Conservation (phyloP, 2,888 invertebrate species). For the Quadriops clusia region DNA sequence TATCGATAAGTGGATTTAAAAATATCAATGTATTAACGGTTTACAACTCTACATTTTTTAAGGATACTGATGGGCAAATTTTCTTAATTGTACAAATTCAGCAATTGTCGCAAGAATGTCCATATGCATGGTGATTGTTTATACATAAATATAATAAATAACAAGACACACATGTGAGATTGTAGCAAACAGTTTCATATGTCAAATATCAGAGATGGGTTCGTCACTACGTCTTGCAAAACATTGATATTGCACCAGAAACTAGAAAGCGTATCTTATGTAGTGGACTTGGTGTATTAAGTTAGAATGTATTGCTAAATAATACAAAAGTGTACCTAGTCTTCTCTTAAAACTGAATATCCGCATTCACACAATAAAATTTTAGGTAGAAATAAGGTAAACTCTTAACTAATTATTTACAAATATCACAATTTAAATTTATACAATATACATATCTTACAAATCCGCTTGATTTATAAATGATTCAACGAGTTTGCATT, state of each 20-base stretch:
- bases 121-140: neutral
- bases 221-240: slow-evolving; percentile 9
- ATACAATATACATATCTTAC: slow-evolving; percentile 30
- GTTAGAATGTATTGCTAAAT: slow-evolving; percentile 19
- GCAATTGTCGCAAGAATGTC: neutral
- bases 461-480: slow-evolving; percentile 18
- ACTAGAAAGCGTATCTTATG: slow-evolving; percentile 7
- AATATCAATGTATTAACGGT: no score
- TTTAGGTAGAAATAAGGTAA: slow-evolving; percentile 17
- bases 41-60: no score
- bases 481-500: slow-evolving; percentile 10
- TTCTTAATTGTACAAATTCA: no score
- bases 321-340: slow-evolving; percentile 19
- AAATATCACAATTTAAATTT: slow-evolving; percentile 33
- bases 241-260: slow-evolving; percentile 12
- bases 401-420: slow-evolving; percentile 29
- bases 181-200: slow-evolving; percentile 19
- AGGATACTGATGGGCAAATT: no score
- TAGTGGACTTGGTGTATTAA: slow-evolving; percentile 11
- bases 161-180: slow-evolving; percentile 31
- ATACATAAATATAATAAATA: slow-evolving; percentile 18
- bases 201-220: slow-evolving; percentile 21
- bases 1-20: no score
- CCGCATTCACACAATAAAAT: slow-evolving; percentile 16
- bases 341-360: slow-evolving; percentile 14